A percentile compares a stretch with the other conserved stretches of the same genome.
These are phyloP conservation scores for Elaphurus davidianus DNA, from an alignment of 2,113 vertebrate species.

Conservation along the genomic window DNA sequence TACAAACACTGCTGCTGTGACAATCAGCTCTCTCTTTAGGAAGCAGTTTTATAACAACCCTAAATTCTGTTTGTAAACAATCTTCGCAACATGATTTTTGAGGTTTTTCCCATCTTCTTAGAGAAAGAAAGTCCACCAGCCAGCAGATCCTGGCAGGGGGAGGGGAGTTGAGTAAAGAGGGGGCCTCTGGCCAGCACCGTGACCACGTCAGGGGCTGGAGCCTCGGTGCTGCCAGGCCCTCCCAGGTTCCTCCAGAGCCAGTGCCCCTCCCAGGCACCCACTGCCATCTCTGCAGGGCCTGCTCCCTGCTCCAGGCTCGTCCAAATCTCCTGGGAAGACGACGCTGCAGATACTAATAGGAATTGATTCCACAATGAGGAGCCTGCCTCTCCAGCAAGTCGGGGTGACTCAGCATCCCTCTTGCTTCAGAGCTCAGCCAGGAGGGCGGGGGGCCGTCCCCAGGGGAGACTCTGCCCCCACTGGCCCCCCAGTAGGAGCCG, in stretches of 20 bases:
- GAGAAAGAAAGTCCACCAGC: not conserved
- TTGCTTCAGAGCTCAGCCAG: not conserved
- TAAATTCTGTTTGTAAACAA: no score
- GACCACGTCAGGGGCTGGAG: not conserved
- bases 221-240: not conserved
- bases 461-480: not conserved
- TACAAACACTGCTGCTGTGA: rapidly evolving
- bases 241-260: not conserved
- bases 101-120: not conserved
- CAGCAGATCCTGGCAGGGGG: not conserved
- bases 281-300: not conserved
- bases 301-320: not conserved
- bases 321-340: not conserved
- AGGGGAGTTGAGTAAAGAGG: rapidly evolving
- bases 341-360: not conserved
- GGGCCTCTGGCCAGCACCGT: not conserved
- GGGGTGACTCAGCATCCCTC: not conserved
- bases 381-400: not conserved
- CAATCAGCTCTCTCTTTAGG: not conserved
- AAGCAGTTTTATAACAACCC: no score
- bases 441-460: not conserved
- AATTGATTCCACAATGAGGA: not conserved
- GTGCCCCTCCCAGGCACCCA: no score
- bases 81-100: not conserved
- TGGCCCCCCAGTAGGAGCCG: not conserved